Base-by-base conservation (phyloP, 2,888 invertebrate species). In the Cheiracanthium punctorium region DNA sequence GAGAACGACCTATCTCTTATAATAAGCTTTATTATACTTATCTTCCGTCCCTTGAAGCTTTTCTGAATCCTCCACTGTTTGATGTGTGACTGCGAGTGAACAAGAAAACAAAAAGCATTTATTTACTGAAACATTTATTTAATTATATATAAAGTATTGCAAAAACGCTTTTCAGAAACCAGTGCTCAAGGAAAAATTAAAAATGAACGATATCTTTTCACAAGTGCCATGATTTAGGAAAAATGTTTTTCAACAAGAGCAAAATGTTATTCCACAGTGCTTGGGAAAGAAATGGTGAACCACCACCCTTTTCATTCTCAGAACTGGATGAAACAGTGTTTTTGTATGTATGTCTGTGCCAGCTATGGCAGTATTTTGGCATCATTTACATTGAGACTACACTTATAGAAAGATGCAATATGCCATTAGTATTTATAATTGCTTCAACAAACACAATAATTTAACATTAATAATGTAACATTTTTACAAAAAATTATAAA, bases 91-190 rank as follows among this genome's bases (percentile, higher is more conserved):
- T 48, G 17, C n/a, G 24, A 58, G 0, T 32, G 14, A 17, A 58
- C 70, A 73, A n/a, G 64, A 65, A 32, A 14, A 32, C 43, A 30
- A 65, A 69, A 71, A 20, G 32, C 67, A 52, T 17, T 33, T 65
- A 69, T 69, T 85, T 80, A 86, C 85, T 80, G 85, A 86, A 86
- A 86, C 75, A 80, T 86, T 86, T 86, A 86, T 86, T 86, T 75
- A 71, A 71, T 85, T 69, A 85, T 86, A 30, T 86, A 86, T 85
- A 86, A 86, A 86, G 85, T 80, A 74, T 79, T 86, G 80, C 85
- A 86, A 86, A 82, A 82, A 75, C 74, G 74, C 48, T 71, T 74
- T 80, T 80, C 75, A 70, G 64, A 64, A 86, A 80, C 65, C 74
- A 86, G 85, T 86, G 85, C 85, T 80, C 80, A 70, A 80, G 75